Percentiles rank a stretch among this genome's conserved stretches.
These are phyloP conservation scores for Alloplasta piceator DNA, from an alignment of 2,888 invertebrate genomes.

Conservation along the genomic window DNA sequence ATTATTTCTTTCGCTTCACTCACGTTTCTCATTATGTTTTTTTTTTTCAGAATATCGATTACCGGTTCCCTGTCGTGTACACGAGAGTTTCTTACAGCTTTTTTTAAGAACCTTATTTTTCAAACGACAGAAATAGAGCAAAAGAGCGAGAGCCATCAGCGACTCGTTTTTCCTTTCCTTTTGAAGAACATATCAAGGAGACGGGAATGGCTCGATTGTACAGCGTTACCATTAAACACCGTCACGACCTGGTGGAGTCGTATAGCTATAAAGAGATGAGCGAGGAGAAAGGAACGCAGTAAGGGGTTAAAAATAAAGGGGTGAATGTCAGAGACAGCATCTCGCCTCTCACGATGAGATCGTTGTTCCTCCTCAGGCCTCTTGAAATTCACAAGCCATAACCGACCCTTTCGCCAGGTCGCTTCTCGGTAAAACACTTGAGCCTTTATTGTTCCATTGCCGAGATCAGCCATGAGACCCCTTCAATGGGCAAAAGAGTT, in stretches of 20 bases:
- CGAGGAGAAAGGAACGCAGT: constrained; percentile 1
- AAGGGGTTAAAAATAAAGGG: constrained; percentile 45
- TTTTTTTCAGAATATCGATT: constrained; percentile 5
- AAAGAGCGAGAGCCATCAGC: constrained; percentile 15
- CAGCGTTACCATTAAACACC: constrained; percentile 41
- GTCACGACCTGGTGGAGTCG: constrained; percentile 21
- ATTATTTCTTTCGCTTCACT: background rate
- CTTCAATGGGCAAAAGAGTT: no score
- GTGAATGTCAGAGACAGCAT: constrained; percentile 35
- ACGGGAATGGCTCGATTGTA: constrained; percentile 42
- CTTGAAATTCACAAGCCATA: constrained; percentile 28
- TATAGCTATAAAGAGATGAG: constrained; percentile 16
- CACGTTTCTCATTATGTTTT: background rate
- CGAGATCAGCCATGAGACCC: no score
- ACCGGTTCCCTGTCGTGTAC: constrained; percentile 1
- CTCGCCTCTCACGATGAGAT: constrained; percentile 11
- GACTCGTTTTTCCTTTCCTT: constrained; percentile 50
- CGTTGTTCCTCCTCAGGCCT: constrained; percentile 9
- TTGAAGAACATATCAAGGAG: constrained; percentile 26
- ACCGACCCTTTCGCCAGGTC: background rate
- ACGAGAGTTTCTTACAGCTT: constrained; percentile 10
- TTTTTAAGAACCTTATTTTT: constrained; percentile 32
- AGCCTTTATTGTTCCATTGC: no score
- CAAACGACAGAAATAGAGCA: background rate
- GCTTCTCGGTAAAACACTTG: background rate